A percentile compares a stretch with the other conserved stretches of the same genome.
Conservation (phyloP, 2,888 invertebrate genomes). For the Drosophila parthenogenetica region DNA sequence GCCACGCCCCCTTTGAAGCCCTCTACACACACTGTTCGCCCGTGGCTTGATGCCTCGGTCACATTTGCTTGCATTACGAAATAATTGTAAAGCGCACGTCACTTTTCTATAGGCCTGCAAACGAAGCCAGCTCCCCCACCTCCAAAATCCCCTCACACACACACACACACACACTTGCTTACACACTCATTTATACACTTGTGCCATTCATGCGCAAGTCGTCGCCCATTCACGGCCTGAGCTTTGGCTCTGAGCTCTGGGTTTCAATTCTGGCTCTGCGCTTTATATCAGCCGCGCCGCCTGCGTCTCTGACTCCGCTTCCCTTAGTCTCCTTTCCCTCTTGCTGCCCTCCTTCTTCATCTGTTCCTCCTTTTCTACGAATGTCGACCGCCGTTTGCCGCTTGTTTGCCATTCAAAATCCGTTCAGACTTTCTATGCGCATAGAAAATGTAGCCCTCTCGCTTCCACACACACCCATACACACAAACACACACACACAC, state of each 20-base stretch:
- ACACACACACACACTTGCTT: conserved; percentile 8
- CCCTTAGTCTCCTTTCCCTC: not conserved
- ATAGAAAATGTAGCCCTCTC: conserved; percentile 69
- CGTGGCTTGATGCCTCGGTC: conserved; percentile 60
- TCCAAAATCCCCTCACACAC: conserved; percentile 11
- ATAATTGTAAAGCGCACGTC: conserved; percentile 80
- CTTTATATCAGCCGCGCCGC: conserved; percentile 48
- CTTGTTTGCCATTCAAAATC: conserved; percentile 81
- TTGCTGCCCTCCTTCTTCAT: not conserved
- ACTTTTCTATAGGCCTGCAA: conserved; percentile 77
- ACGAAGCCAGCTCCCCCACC: conserved; percentile 46
- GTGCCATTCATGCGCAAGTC: conserved; percentile 78
- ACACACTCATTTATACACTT: conserved; percentile 39
- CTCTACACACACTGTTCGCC: conserved; percentile 14
- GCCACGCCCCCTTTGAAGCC: not conserved
- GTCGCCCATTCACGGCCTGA: conserved; percentile 70
- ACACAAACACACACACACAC: conserved; percentile 26
- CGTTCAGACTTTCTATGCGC: conserved; percentile 81
- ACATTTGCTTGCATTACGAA: conserved; percentile 79
- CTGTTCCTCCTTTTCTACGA: not conserved
- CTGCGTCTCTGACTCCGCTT: not conserved
- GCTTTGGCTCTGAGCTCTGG: conserved; percentile 36
- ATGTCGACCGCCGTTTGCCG: conserved; percentile 52
- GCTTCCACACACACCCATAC: conserved; percentile 44
- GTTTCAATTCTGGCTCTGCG: conserved; percentile 42